Evolutionary conservation across 2,797 vertebrate species (phyloP), one percentile per base, ranked within the genome.

Genomic region (Muscicapa striata): DNA sequence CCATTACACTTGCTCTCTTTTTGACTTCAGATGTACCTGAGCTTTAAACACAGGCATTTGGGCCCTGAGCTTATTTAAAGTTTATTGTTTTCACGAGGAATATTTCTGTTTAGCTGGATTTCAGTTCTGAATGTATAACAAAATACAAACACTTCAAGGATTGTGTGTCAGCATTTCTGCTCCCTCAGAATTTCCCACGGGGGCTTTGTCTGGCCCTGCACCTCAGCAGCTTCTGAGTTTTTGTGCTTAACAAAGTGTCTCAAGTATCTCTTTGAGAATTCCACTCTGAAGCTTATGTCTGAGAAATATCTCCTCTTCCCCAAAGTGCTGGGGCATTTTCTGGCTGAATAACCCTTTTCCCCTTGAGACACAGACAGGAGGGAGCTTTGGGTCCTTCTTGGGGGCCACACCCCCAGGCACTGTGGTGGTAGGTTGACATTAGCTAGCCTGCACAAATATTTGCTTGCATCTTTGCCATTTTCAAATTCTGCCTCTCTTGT

Each of bases 401-500:
- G 67, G 54, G 54, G 32, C 72, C 74, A 48, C 27, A 17, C 0
- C 0, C 45, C 81, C 81, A 58, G 61, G 84, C 75, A 29, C 34
- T 15, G n/a, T 1, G 0, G 36, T 48, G 27, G 46, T n/a, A 41
- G 36, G 78, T 85, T 95, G 92, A 76, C 88, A 49, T 87, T 87
- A 79, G 55, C 52, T 48, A 59, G 32, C 57, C 84, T 89, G 84
- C 76, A 87, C 79, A 92, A 95, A 95, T 95, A 94, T 94, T 95
- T 95, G 62, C 61, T 82, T 89, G 75, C 64, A 93, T 94, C 78
- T 90, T 89, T 83, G 41, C 78, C 10, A 9, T 87, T 95, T 94
- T 90, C 43, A 87, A 62, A 92, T 91, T 91, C 77, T 89, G 66
- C 23, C 74, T 89, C 49, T 80, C 43, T n/a, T 89, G 52, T 95